phyloP scores from a whole-genome alignment of 2,113 vertebrate genomes.

The Varanus salvator region DNA sequence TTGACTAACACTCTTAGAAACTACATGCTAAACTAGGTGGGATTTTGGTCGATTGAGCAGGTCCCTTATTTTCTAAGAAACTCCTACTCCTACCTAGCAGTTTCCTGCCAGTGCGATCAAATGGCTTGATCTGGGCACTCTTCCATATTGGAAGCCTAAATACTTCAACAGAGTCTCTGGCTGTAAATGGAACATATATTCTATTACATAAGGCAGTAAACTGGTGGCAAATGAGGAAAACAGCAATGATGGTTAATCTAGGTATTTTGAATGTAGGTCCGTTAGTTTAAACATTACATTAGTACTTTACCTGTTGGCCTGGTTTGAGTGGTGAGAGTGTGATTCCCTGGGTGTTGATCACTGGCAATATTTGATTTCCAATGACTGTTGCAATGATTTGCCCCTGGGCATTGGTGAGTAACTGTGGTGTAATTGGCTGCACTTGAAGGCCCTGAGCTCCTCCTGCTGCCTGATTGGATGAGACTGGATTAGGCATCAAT shows the following conservation, averaged over 20 bases:
- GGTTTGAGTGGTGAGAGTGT: constrained; percentile 98
- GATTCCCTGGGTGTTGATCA: constrained; percentile 99
- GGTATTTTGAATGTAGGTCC: background rate
- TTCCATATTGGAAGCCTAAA: background rate
- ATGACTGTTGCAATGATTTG: constrained; percentile 99
- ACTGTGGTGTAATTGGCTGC: constrained; percentile 97
- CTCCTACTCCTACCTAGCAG: background rate
- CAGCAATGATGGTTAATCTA: background rate
- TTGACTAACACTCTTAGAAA: too few relatives aligned
- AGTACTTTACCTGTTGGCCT: constrained; percentile 91
- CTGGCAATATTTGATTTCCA: constrained; percentile 98
- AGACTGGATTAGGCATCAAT: constrained; percentile 94
- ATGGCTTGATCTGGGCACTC: background rate
- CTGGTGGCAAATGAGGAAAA: fast-evolving
- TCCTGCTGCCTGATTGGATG: constrained; percentile 89
- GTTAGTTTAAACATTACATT: constrained; percentile 8
- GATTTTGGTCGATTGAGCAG: too few relatives aligned
- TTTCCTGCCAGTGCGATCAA: background rate
- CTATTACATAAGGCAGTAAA: background rate
- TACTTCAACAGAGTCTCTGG: background rate
- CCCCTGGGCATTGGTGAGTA: constrained; percentile 98
- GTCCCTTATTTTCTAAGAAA: too few relatives aligned
- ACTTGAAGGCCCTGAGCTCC: constrained; percentile 95
- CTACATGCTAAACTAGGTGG: background rate
- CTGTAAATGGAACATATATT: background rate